Base-by-base conservation (phyloP, 2,113 vertebrate species). In the Chlamydotis undulata region DNA sequence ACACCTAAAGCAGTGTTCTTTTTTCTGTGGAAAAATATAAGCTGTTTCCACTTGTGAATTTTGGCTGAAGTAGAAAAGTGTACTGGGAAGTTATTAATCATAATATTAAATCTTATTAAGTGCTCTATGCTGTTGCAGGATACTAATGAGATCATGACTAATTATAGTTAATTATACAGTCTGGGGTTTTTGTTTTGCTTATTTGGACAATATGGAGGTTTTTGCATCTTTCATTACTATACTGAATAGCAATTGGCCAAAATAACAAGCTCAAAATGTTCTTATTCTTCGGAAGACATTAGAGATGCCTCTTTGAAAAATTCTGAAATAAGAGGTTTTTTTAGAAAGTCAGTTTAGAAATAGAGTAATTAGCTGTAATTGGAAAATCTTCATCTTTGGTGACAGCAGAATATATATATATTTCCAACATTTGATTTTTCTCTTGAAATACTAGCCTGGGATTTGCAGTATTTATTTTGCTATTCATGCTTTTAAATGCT, bases 401-500 rank as follows among this genome's bases (percentile, higher is more conserved):
- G 41, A 28, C 55, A 83, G 59, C 78, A 84, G 33, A 83, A 76
- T 37, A n/a, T 69, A 39, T n/a, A 50, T 50, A 21, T 47, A 12
- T 83, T 78, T 90, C 50, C 19, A 88, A 12, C 52, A 19, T 59
- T 59, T 67, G 6, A 86, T 59, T 91, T 87, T 61, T 91, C 29
- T 93, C 47, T 67, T 63, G 37, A 39, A 39, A 69, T 61, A 31
- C 33, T 68, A 21, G 9, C 49, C n/a, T 89, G 65, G 35, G 13
- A 56, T 91, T 87, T 87, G 26, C 31, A 39, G 55, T 55, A 68
- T 79, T 82, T 94, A 52, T 73, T 92, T 94, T 78, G 52, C 64
- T 93, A 16, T 68, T 92, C 21, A 31, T 78, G 52, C 76, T 81
- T 45, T 88, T 94, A 88, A 90, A 77, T 92, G 52, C 53, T 91